phyloP scores from a whole-genome alignment of 2,888 invertebrate genomes.

The Celastrina argiolus region DNA sequence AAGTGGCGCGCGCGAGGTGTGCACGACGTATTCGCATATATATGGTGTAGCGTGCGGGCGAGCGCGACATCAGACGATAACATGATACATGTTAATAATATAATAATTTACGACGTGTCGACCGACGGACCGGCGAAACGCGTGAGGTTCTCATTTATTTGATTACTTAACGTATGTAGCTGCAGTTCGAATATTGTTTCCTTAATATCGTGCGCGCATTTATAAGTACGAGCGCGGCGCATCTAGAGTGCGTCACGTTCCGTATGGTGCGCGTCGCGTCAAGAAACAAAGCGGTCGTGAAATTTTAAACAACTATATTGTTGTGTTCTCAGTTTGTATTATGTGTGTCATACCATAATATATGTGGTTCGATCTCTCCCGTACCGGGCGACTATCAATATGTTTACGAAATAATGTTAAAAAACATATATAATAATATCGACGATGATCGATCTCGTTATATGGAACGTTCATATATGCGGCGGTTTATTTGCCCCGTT shows the following conservation, averaged over 20 bases:
- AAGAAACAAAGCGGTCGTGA: neutral
- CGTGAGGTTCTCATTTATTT: constrained; percentile 4
- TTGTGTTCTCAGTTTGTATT: neutral
- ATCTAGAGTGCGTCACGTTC: neutral
- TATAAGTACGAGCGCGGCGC: no score
- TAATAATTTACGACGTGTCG: constrained; percentile 1
- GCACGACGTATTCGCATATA: constrained; percentile 2
- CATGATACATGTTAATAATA: neutral
- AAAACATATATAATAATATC: neutral
- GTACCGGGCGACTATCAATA: neutral
- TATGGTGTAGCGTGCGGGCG: neutral
- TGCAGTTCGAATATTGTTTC: neutral
- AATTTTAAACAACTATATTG: no score
- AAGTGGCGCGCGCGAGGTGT: no score
- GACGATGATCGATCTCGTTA: neutral
- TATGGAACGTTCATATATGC: neutral
- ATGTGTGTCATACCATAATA: neutral
- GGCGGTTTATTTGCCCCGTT: neutral
- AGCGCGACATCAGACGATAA: neutral
- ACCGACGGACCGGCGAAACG: constrained; percentile 14
- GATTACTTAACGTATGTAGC: constrained; percentile 2
- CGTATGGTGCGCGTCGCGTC: neutral
- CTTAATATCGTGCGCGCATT: neutral
- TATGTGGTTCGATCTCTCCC: neutral
- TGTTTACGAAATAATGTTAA: neutral